phyloP scores from a whole-genome alignment of 2,888 invertebrate genomes.

The Trichopria drosophilae region DNA sequence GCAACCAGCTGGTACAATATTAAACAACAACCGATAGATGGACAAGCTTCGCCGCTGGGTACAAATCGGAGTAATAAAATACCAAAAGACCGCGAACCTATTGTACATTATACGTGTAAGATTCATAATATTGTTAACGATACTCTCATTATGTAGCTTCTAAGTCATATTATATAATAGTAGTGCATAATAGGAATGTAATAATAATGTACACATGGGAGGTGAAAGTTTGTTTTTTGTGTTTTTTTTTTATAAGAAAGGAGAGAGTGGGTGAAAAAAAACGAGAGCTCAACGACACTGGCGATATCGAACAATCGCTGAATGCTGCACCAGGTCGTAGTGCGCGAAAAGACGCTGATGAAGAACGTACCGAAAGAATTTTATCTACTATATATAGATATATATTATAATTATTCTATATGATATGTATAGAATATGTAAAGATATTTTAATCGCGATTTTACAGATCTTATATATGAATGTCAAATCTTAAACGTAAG shows the following conservation, averaged over 20 bases:
- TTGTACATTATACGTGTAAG: slow-evolving; percentile 35
- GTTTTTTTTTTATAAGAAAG: slow-evolving; percentile 8
- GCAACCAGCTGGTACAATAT: slow-evolving; percentile 52
- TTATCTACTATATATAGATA: slow-evolving; percentile 42
- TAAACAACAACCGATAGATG: slow-evolving; percentile 23
- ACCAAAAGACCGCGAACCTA: slow-evolving; percentile 26
- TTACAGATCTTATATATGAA: slow-evolving; percentile 52
- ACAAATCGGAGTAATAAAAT: slow-evolving; percentile 29
- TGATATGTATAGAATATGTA: slow-evolving; percentile 44
- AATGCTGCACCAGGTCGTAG: no score
- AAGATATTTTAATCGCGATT: slow-evolving; percentile 54
- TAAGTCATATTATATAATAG: slow-evolving; percentile 30
- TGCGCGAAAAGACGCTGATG: slow-evolving; percentile 18
- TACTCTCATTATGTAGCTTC: slow-evolving; percentile 38
- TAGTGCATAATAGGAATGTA: slow-evolving; percentile 28
- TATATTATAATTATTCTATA: slow-evolving; percentile 35
- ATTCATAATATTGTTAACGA: slow-evolving; percentile 37
- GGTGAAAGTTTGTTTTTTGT: slow-evolving; percentile 19
- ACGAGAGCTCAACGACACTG: slow-evolving; percentile 7
- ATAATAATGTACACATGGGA: slow-evolving; percentile 17
- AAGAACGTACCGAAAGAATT: slow-evolving; percentile 45
- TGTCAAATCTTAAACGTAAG: slow-evolving; percentile 51
- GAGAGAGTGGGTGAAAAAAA: slow-evolving; percentile 19
- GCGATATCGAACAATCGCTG: slow-evolving; percentile 11
- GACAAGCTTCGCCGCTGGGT: slow-evolving; percentile 9